phyloP scores from a whole-genome alignment of 2,888 invertebrate genomes.

The Sinelater perroti region DNA sequence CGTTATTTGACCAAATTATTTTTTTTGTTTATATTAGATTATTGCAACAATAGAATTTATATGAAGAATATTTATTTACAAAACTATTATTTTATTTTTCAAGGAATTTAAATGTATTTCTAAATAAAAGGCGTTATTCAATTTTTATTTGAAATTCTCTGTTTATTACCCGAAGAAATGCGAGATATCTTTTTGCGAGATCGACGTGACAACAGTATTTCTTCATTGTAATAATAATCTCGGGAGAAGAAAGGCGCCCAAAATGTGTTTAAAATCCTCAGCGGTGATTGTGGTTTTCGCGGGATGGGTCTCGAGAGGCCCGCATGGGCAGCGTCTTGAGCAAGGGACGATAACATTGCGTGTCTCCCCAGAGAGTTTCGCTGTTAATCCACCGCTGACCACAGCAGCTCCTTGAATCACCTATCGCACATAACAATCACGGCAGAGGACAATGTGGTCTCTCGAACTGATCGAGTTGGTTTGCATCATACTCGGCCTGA shows the following conservation, averaged over 20 bases:
- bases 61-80: too few species aligned
- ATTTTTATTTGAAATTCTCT: too few species aligned
- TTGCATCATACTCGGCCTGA: conserved; percentile 42
- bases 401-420: conserved; percentile 51
- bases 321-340: conserved; percentile 40
- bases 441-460: conserved; percentile 43
- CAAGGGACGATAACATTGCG: conserved; percentile 44
- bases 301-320: conserved; percentile 47
- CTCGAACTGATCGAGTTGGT: conserved; percentile 39
- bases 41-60: too few species aligned
- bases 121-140: too few species aligned
- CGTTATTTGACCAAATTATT: too few species aligned
- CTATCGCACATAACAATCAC: conserved; percentile 52
- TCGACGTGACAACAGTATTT: conserved; percentile 39
- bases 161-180: conserved; percentile 27
- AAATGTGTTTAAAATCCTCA: conserved; percentile 49
- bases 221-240: conserved; percentile 42
- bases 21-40: too few species aligned
- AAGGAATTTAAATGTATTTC: too few species aligned
- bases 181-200: conserved; percentile 23
- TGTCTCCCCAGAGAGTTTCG: conserved; percentile 43
- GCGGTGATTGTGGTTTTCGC: conserved; percentile 48
- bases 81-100: too few species aligned
- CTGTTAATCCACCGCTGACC: conserved; percentile 52
- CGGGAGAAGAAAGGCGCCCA: conserved; percentile 24